phyloP scores from a whole-genome alignment of 2,888 invertebrate genomes.

The Orchesellides sinensis region DNA sequence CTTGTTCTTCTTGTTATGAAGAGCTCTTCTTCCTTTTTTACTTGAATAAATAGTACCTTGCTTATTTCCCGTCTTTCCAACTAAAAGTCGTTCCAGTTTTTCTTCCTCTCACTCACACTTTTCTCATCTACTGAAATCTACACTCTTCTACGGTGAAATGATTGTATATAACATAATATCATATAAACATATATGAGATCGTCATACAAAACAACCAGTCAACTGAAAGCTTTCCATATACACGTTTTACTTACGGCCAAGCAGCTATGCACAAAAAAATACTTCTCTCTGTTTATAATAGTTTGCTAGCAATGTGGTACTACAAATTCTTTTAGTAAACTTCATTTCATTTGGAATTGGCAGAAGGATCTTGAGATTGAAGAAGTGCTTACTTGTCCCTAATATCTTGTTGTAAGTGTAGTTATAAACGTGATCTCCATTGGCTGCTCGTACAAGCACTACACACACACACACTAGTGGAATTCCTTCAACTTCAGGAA shows the following conservation, averaged over 20 bases:
- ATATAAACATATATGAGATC: neutral
- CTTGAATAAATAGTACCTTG: slow-evolving; percentile 39
- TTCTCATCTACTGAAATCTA: neutral
- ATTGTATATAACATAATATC: slow-evolving; percentile 16
- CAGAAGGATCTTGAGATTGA: slow-evolving; percentile 49
- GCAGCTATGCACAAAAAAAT: neutral
- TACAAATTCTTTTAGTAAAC: slow-evolving; percentile 40
- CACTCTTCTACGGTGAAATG: neutral
- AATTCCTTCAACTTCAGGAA: neutral
- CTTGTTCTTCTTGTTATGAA: slow-evolving; percentile 16
- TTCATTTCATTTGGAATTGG: slow-evolving; percentile 47
- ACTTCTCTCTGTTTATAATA: slow-evolving; percentile 3
- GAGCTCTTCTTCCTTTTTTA: slow-evolving; percentile 14
- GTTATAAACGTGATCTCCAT: neutral
- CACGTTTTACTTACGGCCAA: neutral
- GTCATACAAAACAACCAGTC: neutral
- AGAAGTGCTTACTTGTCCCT: slow-evolving; percentile 7
- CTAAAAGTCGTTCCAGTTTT: slow-evolving; percentile 6
- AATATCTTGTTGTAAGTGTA: neutral
- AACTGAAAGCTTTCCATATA: neutral
- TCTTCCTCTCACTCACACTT: neutral
- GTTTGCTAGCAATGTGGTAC: neutral
- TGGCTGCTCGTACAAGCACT: neutral
- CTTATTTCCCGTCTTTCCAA: neutral
- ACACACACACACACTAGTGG: too few relatives aligned